A percentile compares a stretch with the other conserved stretches of the same genome.
Conservation (phyloP, 2,113 vertebrate species). For the Eurystomus gularis region DNA sequence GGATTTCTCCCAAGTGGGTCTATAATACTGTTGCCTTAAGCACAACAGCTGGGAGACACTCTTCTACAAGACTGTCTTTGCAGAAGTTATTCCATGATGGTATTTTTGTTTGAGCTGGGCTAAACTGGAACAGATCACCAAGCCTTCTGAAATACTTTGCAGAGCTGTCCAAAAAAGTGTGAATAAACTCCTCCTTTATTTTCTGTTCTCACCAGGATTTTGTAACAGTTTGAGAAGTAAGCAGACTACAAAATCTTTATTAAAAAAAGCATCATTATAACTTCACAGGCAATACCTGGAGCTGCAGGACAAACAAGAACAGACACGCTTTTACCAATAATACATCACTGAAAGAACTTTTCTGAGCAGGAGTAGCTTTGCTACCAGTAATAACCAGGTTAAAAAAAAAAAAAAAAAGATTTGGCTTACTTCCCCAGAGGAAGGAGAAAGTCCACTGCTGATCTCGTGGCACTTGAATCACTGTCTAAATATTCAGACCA, state of each 20-base stretch:
- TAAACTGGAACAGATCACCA: not conserved
- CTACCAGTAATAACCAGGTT: not conserved
- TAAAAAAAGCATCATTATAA: not conserved
- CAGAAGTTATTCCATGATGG: not conserved
- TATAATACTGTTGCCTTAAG: not conserved
- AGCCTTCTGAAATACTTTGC: not conserved
- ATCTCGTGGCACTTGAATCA: not conserved
- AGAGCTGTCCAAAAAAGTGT: not conserved
- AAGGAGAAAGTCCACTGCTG: conserved; percentile 11
- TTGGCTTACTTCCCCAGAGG: not conserved
- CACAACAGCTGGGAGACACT: not conserved
- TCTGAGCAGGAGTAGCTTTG: not conserved
- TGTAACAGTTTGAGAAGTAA: not conserved
- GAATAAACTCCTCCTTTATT: not conserved
- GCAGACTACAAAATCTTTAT: not conserved
- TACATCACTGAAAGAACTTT: not conserved
- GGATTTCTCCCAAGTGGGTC: not conserved
- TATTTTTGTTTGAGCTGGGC: not conserved
- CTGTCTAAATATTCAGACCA: not conserved
- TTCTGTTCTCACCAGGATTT: not conserved
- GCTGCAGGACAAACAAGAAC: not conserved
- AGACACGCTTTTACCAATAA: not conserved
- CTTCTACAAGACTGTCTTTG: not conserved
- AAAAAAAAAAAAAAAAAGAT: not conserved
- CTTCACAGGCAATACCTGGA: not conserved